A percentile compares a stretch with the other conserved stretches of the same genome.
Conservation (phyloP, 2,797 vertebrate species). For the Eurystomus glaucurus region DNA sequence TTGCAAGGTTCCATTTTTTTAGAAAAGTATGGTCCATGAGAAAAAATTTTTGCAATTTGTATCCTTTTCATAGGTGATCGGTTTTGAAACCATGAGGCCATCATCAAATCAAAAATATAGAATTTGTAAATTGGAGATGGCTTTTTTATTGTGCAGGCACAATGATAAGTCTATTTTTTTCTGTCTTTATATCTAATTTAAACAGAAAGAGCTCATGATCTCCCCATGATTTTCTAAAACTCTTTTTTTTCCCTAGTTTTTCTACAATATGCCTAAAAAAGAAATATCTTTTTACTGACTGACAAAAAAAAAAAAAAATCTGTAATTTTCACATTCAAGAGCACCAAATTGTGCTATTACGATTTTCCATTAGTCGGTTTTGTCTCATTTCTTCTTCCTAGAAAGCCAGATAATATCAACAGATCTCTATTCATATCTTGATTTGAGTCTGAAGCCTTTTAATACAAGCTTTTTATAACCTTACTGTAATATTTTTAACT, state of each 20-base stretch:
- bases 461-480: neutral
- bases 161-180: neutral
- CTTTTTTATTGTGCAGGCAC: neutral
- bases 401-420: neutral
- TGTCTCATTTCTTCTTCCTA: neutral
- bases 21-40: neutral
- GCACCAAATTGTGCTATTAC: neutral
- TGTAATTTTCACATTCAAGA: neutral
- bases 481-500: neutral
- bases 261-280: neutral
- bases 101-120: neutral
- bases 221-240: neutral
- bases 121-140: neutral
- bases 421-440: neutral
- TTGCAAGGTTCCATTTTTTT: neutral
- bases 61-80: neutral
- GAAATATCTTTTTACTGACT: accelerated
- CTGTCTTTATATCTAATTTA: neutral
- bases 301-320: neutral
- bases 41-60: neutral
- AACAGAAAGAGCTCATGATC: neutral
- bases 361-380: neutral
- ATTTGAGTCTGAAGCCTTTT: neutral
- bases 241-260: neutral
- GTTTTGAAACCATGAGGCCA: neutral